Conservation (phyloP, 1,140 invertebrate species). For the Anastrepha ludens region DNA sequence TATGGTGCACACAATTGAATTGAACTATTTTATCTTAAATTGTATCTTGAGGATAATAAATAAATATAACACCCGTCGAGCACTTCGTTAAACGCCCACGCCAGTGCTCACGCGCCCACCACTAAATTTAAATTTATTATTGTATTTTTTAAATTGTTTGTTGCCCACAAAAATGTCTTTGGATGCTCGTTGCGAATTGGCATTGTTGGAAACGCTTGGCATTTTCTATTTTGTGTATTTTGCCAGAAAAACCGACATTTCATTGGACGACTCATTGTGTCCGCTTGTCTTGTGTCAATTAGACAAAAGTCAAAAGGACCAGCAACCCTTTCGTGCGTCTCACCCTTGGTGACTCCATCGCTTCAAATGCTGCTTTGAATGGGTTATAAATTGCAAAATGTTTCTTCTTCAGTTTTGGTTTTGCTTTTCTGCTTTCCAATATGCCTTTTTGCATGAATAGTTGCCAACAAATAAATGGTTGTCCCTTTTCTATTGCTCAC, state of each 20-base stretch:
- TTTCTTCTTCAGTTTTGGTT: neutral
- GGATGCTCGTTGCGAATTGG: neutral
- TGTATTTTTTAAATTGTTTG: slow-evolving; percentile 20
- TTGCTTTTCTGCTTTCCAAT: slow-evolving; percentile 5
- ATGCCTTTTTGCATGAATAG: slow-evolving; percentile 38
- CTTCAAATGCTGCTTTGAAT: neutral
- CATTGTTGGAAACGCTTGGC: neutral
- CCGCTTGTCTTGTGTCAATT: slow-evolving; percentile 48
- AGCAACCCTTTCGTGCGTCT: neutral
- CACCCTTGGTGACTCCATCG: neutral
- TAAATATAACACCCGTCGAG: neutral
- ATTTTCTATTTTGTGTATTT: slow-evolving; percentile 21
- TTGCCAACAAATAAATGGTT: slow-evolving; percentile 48
- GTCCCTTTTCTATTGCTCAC: slow-evolving; percentile 30
- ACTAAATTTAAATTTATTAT: slow-evolving; percentile 34
- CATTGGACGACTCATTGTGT: slow-evolving; percentile 18
- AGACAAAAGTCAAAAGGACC: slow-evolving; percentile 31
- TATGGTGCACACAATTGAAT: slow-evolving; percentile 23
- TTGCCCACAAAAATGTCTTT: neutral
- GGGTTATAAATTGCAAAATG: slow-evolving; percentile 41
- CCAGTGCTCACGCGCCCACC: neutral
- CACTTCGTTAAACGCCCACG: slow-evolving; percentile 36
- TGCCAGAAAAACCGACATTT: neutral
- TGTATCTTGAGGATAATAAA: slow-evolving; percentile 53
- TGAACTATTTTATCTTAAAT: slow-evolving; percentile 54